Conservation (phyloP, 1,140 invertebrate species). For the Pseudomyrmex dendroicus region DNA sequence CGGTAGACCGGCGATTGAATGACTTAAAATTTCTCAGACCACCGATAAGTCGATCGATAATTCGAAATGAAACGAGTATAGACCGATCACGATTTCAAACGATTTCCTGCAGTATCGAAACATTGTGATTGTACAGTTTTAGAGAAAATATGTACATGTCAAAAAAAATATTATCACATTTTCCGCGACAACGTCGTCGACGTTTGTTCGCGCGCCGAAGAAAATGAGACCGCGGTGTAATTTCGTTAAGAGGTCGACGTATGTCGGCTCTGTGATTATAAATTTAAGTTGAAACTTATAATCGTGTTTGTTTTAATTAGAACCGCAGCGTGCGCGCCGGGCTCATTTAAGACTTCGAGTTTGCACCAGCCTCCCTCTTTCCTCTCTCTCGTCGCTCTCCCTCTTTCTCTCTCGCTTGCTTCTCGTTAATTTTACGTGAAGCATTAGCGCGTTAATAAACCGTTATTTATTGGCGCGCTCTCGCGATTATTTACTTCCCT, state of each 20-base stretch:
- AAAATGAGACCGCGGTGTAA: slow-evolving; percentile 35
- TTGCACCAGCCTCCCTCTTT: slow-evolving; percentile 54
- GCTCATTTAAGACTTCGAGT: slow-evolving; percentile 74
- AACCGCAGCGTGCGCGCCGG: slow-evolving; percentile 76
- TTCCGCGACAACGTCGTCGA: not conserved
- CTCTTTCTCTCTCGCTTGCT: slow-evolving; percentile 28
- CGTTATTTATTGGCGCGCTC: slow-evolving; percentile 76
- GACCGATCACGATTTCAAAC: not conserved
- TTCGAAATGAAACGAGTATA: not conserved
- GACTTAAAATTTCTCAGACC: too few relatives aligned
- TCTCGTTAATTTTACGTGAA: slow-evolving; percentile 76
- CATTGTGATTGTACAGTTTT: not conserved
- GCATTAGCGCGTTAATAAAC: slow-evolving; percentile 78
- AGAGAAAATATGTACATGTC: not conserved
- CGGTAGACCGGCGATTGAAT: not conserved
- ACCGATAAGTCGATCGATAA: not conserved
- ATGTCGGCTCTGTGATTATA: slow-evolving; percentile 74
- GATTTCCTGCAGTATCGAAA: not conserved
- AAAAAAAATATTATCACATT: not conserved
- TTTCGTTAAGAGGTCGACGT: slow-evolving; percentile 39
- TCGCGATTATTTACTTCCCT: slow-evolving; percentile 64
- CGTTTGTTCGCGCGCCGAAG: not conserved
- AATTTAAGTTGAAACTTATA: slow-evolving; percentile 80
- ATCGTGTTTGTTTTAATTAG: slow-evolving; percentile 83
- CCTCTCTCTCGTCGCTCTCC: slow-evolving; percentile 8